Evolutionary conservation across 2,113 vertebrate species (phyloP), one percentile per base, ranked within the genome.

Genomic region (Erythrocercus mccallii): DNA sequence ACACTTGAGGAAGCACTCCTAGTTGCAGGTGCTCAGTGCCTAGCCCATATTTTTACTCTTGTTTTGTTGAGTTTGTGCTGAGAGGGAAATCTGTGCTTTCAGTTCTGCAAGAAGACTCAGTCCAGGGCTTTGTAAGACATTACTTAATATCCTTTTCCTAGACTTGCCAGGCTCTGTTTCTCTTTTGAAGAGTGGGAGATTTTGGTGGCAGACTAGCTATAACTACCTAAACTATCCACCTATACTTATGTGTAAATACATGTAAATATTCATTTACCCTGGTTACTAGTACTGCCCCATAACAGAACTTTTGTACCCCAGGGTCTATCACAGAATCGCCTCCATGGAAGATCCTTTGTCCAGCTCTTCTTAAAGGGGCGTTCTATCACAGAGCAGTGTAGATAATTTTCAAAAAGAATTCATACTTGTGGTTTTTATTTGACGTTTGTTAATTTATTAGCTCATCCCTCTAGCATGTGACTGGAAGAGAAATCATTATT

Each of bases 251-350:
- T 48, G 38, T 51, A 44, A 27, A 37, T 6, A 6, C 2, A 0
- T 76, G 5, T 38, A 48, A 77, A 45, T 77, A 57, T 6, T 54
- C 0, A 2, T 78, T 66, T 71, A 19, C 12, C 62, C 15, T 62
- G 33, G 2, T 83, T 86, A 9, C 18, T 53, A 15, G 33, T 40
- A 9, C 25, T 53, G 2, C 8, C 15, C 28, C 61, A 47, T 44
- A 76, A 31, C 8, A 69, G 40, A 79, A 64, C 8, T 64, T 86
- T 35, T 56, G 24, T 69, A 3, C 14, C 10, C 6, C 7, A n/a
- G 3, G 31, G 7, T 40, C 17, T 66, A 0, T 56, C 28, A 57
- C n/a, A 25, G 31, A 70, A 23, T n/a, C 1, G 0, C 57, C 18
- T 61, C 50, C 31, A 1, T 53, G 31, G 54, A 70, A 38, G 19